Conservation (phyloP, 2,113 vertebrate genomes). For the Paralichthys olivaceus region DNA sequence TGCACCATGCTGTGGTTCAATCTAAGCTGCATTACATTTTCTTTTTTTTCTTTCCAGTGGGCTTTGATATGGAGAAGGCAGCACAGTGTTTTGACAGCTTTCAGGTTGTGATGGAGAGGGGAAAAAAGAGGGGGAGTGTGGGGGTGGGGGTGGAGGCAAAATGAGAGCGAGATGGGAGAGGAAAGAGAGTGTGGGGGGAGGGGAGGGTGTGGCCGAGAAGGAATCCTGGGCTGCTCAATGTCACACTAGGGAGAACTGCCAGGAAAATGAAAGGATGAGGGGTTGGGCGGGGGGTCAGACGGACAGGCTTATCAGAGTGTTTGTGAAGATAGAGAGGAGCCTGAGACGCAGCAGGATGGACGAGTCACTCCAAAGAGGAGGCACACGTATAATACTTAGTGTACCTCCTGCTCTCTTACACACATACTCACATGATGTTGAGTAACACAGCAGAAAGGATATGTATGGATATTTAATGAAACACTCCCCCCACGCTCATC, state of each 20-base stretch:
- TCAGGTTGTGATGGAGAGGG: constrained; percentile 49
- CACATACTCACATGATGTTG: constrained; percentile 47
- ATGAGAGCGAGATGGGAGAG: constrained; percentile 22
- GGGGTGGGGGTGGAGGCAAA: not conserved
- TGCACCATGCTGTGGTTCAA: constrained; percentile 35
- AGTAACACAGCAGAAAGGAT: constrained; percentile 60
- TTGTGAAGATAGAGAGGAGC: constrained; percentile 55
- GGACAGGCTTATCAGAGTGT: constrained; percentile 63
- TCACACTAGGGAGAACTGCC: constrained; percentile 64
- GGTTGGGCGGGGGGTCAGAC: constrained; percentile 34
- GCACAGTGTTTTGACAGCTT: constrained; percentile 74
- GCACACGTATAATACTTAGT: constrained; percentile 1
- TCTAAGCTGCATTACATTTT: constrained; percentile 22
- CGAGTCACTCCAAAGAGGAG: constrained; percentile 37
- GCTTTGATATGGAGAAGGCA: constrained; percentile 67
- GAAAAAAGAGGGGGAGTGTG: not conserved
- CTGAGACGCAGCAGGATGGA: constrained; percentile 63
- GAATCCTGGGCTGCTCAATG: constrained; percentile 74
- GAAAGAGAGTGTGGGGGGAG: constrained; percentile 9
- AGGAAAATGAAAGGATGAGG: constrained; percentile 47
- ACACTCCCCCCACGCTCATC: constrained; percentile 53
- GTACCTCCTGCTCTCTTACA: constrained; percentile 19
- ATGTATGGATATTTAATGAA: constrained; percentile 77
- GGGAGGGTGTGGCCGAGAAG: constrained; percentile 64
- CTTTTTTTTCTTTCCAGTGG: constrained; percentile 10